These are phyloP conservation scores for Quiscalus mexicanus DNA, from an alignment of 2,113 vertebrate species.

Conservation along the genomic window DNA sequence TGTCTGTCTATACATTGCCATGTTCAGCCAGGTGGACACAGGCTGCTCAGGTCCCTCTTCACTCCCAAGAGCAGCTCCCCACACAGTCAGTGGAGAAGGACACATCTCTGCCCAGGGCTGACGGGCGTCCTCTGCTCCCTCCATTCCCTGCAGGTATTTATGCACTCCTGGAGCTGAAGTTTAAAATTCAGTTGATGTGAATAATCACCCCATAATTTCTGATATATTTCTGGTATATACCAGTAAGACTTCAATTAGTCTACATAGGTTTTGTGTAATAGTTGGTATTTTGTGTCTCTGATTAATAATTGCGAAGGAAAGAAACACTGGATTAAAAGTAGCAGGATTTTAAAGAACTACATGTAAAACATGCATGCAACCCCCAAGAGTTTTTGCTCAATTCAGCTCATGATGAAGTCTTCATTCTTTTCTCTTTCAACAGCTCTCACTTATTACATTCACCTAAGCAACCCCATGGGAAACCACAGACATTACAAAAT, in stretches of 20 bases:
- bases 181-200: neutral
- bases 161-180: neutral
- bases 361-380: neutral
- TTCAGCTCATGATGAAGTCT: neutral
- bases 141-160: neutral
- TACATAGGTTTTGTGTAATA: neutral
- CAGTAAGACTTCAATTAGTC: neutral
- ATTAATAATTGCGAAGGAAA: neutral
- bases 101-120: rapidly evolving
- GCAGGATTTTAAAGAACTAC: neutral
- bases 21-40: neutral
- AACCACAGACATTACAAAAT: neutral
- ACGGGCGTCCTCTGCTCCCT: neutral
- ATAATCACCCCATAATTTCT: neutral
- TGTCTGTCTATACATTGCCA: neutral
- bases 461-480: neutral
- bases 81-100: rapidly evolving
- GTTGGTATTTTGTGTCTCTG: neutral
- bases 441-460: neutral
- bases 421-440: neutral
- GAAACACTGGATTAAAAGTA: neutral
- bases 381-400: neutral
- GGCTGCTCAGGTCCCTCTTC: neutral
- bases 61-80: neutral
- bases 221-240: neutral